Evolutionary conservation across 1,140 invertebrate species (phyloP).

Genomic region (Acyrthosiphon pisum): DNA sequence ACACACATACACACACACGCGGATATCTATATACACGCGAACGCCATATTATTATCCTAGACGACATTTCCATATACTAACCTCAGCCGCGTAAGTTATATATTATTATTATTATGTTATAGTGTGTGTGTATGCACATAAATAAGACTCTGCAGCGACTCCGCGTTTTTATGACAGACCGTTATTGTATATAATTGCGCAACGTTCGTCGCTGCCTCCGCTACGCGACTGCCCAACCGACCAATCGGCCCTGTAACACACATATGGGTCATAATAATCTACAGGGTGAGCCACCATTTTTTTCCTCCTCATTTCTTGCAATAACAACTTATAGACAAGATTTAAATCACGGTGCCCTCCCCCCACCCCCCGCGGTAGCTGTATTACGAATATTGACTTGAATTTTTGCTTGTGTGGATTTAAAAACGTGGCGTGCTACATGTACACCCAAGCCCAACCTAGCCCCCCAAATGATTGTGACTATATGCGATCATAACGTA

Average conservation of each 20-base stretch:
- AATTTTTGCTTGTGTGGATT: too few relatives aligned
- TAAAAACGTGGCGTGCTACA: too few relatives aligned
- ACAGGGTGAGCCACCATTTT: too few relatives aligned
- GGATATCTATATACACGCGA: neutral
- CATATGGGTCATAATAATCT: neutral
- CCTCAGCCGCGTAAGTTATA: neutral
- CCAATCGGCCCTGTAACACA: neutral
- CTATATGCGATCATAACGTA: too few relatives aligned
- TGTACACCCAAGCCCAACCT: too few relatives aligned
- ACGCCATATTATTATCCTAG: neutral
- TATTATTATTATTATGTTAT: neutral
- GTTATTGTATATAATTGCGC: neutral
- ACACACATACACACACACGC: too few relatives aligned
- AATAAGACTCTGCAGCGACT: neutral
- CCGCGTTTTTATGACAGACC: neutral
- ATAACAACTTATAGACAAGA: too few relatives aligned
- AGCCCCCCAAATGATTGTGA: too few relatives aligned
- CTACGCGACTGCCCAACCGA: neutral
- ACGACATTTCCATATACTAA: slow-evolving; percentile 13
- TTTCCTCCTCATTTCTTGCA: too few relatives aligned
- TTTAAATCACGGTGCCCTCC: too few relatives aligned
- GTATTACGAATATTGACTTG: too few relatives aligned
- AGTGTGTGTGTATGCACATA: neutral
- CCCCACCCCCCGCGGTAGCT: too few relatives aligned
- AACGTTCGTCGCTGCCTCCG: neutral